phyloP scores from a whole-genome alignment of 1,140 invertebrate genomes.

The Brachionus asplanchnoidis region DNA sequence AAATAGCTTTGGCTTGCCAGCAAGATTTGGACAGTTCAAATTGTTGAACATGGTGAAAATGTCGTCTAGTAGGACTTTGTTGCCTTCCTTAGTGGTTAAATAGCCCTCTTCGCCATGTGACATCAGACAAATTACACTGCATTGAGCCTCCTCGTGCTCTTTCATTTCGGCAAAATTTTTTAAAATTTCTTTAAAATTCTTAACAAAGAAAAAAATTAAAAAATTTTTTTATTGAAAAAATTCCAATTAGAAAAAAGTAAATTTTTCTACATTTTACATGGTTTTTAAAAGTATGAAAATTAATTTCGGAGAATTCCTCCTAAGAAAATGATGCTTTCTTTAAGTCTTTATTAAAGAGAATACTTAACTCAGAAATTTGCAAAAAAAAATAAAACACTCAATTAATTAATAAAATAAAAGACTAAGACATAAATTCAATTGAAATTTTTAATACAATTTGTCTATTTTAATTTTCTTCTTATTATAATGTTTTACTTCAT shows the following conservation, averaged over 20 bases:
- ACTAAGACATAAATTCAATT: too few relatives aligned
- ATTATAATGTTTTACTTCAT: too few relatives aligned
- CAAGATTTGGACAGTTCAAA: constrained; percentile 61
- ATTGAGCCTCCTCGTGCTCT: constrained; percentile 39
- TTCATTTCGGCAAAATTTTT: constrained; percentile 11
- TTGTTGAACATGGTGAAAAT: constrained; percentile 60
- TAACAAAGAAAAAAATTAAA: not conserved
- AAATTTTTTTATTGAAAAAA: not conserved
- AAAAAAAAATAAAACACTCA: too few relatives aligned
- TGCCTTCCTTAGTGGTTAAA: constrained; percentile 29
- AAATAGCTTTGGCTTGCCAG: constrained; percentile 70
- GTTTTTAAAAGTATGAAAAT: too few relatives aligned
- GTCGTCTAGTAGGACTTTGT: constrained; percentile 17
- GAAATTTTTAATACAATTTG: too few relatives aligned
- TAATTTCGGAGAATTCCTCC: too few relatives aligned
- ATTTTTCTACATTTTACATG: too few relatives aligned
- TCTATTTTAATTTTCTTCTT: too few relatives aligned
- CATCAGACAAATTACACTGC: constrained; percentile 35
- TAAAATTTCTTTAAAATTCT: constrained; percentile 23
- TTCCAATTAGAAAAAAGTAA: not conserved
- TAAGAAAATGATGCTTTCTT: too few relatives aligned
- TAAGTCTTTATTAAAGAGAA: too few relatives aligned
- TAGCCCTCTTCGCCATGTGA: constrained; percentile 41
- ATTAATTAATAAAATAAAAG: too few relatives aligned
- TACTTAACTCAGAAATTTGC: too few relatives aligned